Evolutionary conservation across 2,888 invertebrate genomes (phyloP).

Genomic region (Aporophyla lueneburgensis): DNA sequence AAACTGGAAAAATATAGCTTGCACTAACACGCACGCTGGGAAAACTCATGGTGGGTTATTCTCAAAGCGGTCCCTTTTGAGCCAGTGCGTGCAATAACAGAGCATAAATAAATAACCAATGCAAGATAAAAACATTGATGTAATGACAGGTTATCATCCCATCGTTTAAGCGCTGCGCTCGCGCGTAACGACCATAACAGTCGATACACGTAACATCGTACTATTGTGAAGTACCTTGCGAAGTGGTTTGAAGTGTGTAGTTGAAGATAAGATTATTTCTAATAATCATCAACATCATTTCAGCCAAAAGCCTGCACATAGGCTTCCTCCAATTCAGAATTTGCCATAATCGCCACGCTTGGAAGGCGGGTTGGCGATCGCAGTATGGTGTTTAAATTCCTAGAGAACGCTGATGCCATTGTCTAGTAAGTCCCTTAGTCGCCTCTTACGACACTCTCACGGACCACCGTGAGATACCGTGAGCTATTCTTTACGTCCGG

Average conservation of each 20-base stretch:
- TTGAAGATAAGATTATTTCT: constrained; percentile 17
- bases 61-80: constrained; percentile 46
- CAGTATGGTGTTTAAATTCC: no score
- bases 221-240: constrained; percentile 14
- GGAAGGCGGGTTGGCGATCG: no score
- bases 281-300: background rate
- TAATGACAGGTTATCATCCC: constrained; percentile 55
- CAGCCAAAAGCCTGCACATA: no score
- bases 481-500: no score
- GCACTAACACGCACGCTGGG: constrained; percentile 36
- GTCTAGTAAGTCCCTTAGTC: no score
- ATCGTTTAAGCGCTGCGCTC: constrained; percentile 40
- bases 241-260: constrained; percentile 23
- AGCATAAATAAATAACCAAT: constrained; percentile 48
- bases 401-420: no score
- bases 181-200: constrained; percentile 45
- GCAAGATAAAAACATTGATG: constrained; percentile 52
- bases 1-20: no score
- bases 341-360: no score
- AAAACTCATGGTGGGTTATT: constrained; percentile 29
- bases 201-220: constrained; percentile 11
- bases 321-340: no score
- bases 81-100: constrained; percentile 37
- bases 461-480: no score
- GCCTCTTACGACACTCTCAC: no score